phyloP scores from a whole-genome alignment of 2,888 invertebrate genomes.

The Rotaria magnacalcarata region DNA sequence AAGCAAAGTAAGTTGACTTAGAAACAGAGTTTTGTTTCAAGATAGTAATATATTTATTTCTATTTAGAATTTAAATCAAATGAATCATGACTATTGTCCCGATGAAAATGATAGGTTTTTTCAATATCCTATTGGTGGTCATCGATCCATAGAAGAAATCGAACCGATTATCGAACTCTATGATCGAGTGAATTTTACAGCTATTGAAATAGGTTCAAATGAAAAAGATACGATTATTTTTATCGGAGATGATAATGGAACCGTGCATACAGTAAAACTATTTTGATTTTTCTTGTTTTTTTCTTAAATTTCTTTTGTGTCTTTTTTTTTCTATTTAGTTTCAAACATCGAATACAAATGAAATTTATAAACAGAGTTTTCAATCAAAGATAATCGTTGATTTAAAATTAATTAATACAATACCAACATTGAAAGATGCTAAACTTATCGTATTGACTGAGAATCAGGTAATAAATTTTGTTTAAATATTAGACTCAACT shows the following conservation, averaged over 20 bases:
- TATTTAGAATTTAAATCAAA: background rate
- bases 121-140: constrained; percentile 36
- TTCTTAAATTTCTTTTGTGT: background rate
- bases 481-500: no score
- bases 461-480: background rate
- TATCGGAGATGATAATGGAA: background rate
- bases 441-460: background rate
- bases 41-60: background rate
- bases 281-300: background rate
- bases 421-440: background rate
- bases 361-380: background rate
- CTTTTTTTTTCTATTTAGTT: background rate
- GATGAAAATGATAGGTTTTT: constrained; percentile 6
- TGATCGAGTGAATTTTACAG: background rate
- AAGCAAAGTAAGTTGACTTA: background rate
- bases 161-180: background rate
- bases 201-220: background rate
- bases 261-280: background rate
- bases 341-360: background rate
- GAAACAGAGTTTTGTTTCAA: background rate
- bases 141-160: background rate
- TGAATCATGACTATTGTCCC: constrained; percentile 2
- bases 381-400: background rate
- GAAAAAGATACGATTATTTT: background rate
- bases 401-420: background rate